These are phyloP conservation scores for Globodera rostochiensis DNA, from an alignment of 1,140 invertebrate genomes.

Conservation along the genomic window DNA sequence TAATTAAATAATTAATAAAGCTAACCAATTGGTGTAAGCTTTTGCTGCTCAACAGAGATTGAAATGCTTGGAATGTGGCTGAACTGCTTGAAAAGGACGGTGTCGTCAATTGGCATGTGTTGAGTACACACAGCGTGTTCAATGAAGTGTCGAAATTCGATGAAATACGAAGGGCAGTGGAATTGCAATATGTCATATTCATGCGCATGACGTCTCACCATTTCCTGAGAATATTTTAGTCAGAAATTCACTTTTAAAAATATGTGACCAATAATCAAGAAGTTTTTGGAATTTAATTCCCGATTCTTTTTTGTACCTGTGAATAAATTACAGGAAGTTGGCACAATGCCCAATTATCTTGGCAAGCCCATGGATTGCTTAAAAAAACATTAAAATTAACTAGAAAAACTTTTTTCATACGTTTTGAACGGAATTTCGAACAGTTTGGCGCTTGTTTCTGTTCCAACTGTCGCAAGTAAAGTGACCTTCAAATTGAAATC, in stretches of 20 bases:
- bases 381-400: neutral
- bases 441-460: neutral
- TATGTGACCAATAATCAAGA: no score
- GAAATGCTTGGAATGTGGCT: conserved; percentile 13
- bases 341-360: neutral
- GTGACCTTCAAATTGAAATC: neutral
- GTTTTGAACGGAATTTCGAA: neutral
- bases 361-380: neutral
- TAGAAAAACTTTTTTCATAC: neutral
- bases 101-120: conserved; percentile 12
- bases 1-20: no score
- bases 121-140: conserved; percentile 5
- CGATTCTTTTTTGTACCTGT: neutral
- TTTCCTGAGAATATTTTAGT: neutral
- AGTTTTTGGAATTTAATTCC: no score
- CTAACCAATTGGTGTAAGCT: neutral
- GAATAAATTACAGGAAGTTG: neutral
- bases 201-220: conserved; percentile 11
- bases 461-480: neutral
- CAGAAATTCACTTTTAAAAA: no score
- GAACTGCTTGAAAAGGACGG: neutral
- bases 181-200: conserved; percentile 35
- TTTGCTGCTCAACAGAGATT: conserved; percentile 28
- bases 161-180: conserved; percentile 15
- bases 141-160: conserved; percentile 16